Evolutionary conservation across 2,113 vertebrate species (phyloP).

Genomic region (Mastomys natalensis): DNA sequence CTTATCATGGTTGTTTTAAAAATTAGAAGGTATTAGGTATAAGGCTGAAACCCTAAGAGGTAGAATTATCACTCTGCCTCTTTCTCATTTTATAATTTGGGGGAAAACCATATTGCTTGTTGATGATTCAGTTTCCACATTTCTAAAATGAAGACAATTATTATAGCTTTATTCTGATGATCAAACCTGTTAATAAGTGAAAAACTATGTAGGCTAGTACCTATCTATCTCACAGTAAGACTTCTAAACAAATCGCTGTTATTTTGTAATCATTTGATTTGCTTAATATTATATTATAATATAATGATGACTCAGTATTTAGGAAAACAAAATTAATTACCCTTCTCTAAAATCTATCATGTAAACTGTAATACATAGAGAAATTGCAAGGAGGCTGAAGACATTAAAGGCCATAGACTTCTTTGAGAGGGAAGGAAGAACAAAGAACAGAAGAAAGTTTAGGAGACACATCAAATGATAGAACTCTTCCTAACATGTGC

Average conservation of each 20-base stretch:
- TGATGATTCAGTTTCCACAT: neutral
- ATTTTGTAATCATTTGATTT: conserved; percentile 24
- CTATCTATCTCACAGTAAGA: neutral
- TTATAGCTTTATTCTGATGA: conserved; percentile 10
- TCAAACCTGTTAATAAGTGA: conserved; percentile 7
- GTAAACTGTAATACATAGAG: neutral
- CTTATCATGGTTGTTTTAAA: neutral
- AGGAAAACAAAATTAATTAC: neutral
- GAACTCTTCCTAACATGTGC: neutral
- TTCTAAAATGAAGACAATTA: neutral
- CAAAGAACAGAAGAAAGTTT: neutral
- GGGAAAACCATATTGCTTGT: neutral
- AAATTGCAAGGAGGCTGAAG: neutral
- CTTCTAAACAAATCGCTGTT: neutral
- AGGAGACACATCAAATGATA: neutral
- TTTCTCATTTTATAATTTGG: neutral
- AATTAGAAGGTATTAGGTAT: neutral
- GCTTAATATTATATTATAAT: neutral
- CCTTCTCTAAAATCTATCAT: neutral
- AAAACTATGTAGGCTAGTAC: neutral
- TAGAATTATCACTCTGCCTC: neutral
- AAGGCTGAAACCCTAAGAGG: neutral
- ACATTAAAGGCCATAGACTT: neutral
- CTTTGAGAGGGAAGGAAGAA: neutral
- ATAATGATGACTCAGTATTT: neutral